Conservation (phyloP, 2,888 invertebrate species). For the Chelonus formosanus region DNA sequence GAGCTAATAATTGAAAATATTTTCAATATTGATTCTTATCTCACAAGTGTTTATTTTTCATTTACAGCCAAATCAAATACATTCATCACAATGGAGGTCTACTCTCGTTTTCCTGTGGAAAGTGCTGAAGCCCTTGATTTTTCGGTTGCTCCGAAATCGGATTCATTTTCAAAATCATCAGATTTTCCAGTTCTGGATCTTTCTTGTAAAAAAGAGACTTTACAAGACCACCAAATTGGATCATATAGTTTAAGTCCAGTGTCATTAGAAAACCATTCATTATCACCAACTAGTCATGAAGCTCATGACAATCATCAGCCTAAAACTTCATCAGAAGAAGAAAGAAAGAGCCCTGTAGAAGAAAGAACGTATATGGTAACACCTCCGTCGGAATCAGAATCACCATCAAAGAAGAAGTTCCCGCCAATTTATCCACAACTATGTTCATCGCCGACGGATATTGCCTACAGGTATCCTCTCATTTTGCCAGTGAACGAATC, state of each 20-base stretch:
- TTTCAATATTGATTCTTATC: no score
- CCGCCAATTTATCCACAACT: conserved; percentile 42
- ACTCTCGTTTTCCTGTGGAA: background rate
- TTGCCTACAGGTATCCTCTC: conserved; percentile 27
- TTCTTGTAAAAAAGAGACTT: conserved; percentile 49
- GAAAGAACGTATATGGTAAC: conserved; percentile 51
- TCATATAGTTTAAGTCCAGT: conserved; percentile 38
- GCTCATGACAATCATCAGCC: conserved; percentile 6
- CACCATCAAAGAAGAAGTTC: conserved; percentile 48
- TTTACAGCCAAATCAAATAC: no score
- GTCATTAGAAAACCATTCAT: conserved; percentile 32
- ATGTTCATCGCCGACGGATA: background rate
- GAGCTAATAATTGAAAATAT: no score
- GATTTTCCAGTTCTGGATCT: conserved; percentile 49
- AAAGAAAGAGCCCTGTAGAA: conserved; percentile 49
- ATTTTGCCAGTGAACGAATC: conserved; percentile 31
- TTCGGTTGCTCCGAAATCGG: conserved; percentile 30
- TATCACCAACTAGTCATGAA: conserved; percentile 30
- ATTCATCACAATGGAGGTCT: no score
- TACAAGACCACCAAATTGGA: conserved; percentile 4
- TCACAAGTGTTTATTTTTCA: no score
- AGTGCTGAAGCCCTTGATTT: conserved; percentile 42
- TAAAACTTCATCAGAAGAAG: conserved; percentile 31
- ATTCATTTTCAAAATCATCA: background rate
- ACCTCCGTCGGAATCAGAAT: conserved; percentile 54